A percentile compares a stretch with the other conserved stretches of the same genome.
These are phyloP conservation scores for Cosmopolites sordidus DNA, from an alignment of 2,888 invertebrate genomes.

Conservation along the genomic window DNA sequence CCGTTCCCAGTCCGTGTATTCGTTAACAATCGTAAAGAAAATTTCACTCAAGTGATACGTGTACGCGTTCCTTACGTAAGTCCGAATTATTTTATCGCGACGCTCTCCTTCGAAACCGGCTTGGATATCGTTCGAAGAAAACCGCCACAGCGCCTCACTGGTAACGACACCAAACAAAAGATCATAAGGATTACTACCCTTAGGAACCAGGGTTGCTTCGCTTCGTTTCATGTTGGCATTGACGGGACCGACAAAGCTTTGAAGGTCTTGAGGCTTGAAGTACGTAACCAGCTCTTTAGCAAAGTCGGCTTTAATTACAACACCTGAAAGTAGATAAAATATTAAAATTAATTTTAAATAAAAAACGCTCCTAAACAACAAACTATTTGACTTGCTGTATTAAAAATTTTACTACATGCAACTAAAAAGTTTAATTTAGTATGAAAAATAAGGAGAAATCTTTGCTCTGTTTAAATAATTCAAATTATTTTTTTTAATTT, in stretches of 20 bases:
- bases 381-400: too few species aligned
- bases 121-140: conserved; percentile 77
- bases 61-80: conserved; percentile 91
- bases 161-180: conserved; percentile 88
- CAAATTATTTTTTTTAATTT: too few species aligned
- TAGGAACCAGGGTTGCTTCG: conserved; percentile 56
- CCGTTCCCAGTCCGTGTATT: conserved; percentile 96
- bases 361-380: too few species aligned
- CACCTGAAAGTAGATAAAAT: too few species aligned
- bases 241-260: conserved; percentile 58
- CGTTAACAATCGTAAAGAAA: conserved; percentile 92
- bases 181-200: conserved; percentile 68
- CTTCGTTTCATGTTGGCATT: conserved; percentile 60
- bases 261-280: conserved; percentile 62
- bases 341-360: too few species aligned
- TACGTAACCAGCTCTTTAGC: conserved; percentile 73
- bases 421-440: too few species aligned
- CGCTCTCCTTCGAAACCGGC: conserved; percentile 85
- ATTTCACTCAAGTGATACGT: conserved; percentile 95
- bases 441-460: too few species aligned
- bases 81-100: conserved; percentile 80
- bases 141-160: conserved; percentile 87
- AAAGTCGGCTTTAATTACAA: conserved; percentile 85
- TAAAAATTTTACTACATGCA: too few species aligned
- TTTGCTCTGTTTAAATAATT: too few species aligned